Conservation (phyloP, 2,888 invertebrate species). For the Halictus ligatus region DNA sequence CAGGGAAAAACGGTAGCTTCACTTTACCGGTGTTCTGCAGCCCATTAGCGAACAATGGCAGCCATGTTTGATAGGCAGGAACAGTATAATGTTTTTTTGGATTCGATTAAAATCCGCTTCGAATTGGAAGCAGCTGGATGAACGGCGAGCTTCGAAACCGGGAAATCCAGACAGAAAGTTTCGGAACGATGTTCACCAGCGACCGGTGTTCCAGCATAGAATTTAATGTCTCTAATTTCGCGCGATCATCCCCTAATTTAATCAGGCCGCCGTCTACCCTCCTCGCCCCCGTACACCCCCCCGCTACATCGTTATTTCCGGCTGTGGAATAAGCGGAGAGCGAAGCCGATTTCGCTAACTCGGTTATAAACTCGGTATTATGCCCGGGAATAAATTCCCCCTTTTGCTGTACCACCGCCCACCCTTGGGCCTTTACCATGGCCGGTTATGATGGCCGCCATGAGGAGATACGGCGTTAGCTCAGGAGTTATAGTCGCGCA, state of each 20-base stretch:
- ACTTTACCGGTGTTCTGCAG: background rate
- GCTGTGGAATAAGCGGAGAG: constrained; percentile 61
- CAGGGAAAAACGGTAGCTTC: too few species aligned
- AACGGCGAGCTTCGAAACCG: background rate
- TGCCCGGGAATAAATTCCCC: constrained; percentile 65
- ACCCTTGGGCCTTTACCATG: constrained; percentile 40
- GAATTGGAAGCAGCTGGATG: background rate
- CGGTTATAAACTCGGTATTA: constrained; percentile 81
- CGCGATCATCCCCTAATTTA: constrained; percentile 83
- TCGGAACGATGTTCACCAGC: constrained; percentile 14
- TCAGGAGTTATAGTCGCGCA: constrained; percentile 40
- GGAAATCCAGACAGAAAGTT: constrained; percentile 33
- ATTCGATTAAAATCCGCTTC: background rate
- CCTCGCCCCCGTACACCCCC: background rate
- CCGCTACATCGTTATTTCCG: constrained; percentile 64
- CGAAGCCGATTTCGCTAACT: constrained; percentile 78
- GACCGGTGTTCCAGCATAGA: constrained; percentile 57
- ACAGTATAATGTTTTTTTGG: background rate
- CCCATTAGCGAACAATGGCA: background rate
- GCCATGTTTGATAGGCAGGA: background rate
- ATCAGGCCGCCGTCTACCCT: constrained; percentile 75
- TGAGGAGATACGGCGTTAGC: constrained; percentile 71
- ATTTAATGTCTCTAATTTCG: constrained; percentile 83
- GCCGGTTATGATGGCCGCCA: constrained; percentile 77
- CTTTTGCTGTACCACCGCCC: constrained; percentile 19